These are phyloP conservation scores for Sarcophaga bullata DNA, from an alignment of 1,140 invertebrate species.

Conservation along the genomic window DNA sequence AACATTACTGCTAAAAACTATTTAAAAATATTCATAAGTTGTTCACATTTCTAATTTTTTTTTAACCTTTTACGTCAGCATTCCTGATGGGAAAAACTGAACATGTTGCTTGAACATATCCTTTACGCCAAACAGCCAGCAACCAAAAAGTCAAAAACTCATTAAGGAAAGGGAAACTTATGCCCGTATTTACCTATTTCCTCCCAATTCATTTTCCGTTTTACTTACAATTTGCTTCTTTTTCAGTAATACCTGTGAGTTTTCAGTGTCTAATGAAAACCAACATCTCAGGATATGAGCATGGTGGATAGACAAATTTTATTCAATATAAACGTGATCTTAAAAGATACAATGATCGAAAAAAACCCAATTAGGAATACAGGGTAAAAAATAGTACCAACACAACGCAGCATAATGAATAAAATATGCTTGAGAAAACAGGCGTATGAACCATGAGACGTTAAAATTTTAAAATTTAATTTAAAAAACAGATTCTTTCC, in stretches of 20 bases:
- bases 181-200: background rate
- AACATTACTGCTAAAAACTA: no score
- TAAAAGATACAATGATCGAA: background rate
- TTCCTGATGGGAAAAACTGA: background rate
- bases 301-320: background rate
- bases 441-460: no score
- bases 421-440: no score
- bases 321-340: conserved; percentile 2
- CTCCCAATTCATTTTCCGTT: background rate
- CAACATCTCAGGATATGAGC: background rate
- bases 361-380: no score
- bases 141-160: conserved; percentile 24
- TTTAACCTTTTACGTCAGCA: background rate
- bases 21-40: no score
- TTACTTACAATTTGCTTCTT: no score
- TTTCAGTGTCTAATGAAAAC: background rate
- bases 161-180: conserved; percentile 18
- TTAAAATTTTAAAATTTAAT: no score
- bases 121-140: background rate
- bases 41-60: background rate
- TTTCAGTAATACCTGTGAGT: background rate
- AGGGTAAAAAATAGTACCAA: no score
- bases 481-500: no score
- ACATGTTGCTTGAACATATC: background rate
- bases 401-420: no score